Evolutionary conservation across 2,888 invertebrate genomes (phyloP).

Genomic region (Polydrusus pterygomalis): DNA sequence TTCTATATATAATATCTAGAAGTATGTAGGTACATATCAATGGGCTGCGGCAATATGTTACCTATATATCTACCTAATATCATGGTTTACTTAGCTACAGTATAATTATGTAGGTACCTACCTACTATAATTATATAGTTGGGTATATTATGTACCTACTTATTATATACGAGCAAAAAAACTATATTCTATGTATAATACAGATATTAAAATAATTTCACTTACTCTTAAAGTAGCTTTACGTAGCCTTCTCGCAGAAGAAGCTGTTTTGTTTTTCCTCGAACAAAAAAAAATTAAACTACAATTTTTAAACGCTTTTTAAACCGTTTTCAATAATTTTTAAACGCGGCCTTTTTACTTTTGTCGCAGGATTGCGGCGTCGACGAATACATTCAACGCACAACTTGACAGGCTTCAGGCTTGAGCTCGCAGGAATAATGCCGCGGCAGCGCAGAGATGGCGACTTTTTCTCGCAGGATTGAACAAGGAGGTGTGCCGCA

Average conservation of each 20-base stretch:
- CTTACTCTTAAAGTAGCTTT: slow-evolving; percentile 17
- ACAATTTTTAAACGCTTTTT: background rate
- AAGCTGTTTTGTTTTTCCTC: background rate
- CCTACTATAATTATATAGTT: too few relatives aligned
- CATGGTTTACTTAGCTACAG: too few relatives aligned
- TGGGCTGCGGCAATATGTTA: too few relatives aligned
- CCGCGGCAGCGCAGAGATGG: background rate
- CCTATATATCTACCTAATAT: too few relatives aligned
- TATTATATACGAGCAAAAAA: too few relatives aligned
- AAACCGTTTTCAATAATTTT: background rate
- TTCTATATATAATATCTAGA: too few relatives aligned
- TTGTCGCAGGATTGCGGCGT: background rate
- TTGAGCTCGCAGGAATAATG: slow-evolving; percentile 22
- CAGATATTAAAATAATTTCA: background rate
- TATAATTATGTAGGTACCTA: too few relatives aligned
- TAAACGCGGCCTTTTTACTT: background rate
- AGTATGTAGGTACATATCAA: too few relatives aligned
- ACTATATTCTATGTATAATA: too few relatives aligned
- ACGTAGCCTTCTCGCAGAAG: slow-evolving; percentile 3
- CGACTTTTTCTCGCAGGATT: slow-evolving; percentile 5
- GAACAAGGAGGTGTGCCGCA: background rate
- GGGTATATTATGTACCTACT: too few relatives aligned
- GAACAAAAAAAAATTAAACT: slow-evolving; percentile 14
- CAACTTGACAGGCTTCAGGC: background rate
- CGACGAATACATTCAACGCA: background rate